A percentile compares a stretch with the other conserved stretches of the same genome.
phyloP scores from a whole-genome alignment of 2,888 invertebrate genomes.

The Orchesellides sinensis region DNA sequence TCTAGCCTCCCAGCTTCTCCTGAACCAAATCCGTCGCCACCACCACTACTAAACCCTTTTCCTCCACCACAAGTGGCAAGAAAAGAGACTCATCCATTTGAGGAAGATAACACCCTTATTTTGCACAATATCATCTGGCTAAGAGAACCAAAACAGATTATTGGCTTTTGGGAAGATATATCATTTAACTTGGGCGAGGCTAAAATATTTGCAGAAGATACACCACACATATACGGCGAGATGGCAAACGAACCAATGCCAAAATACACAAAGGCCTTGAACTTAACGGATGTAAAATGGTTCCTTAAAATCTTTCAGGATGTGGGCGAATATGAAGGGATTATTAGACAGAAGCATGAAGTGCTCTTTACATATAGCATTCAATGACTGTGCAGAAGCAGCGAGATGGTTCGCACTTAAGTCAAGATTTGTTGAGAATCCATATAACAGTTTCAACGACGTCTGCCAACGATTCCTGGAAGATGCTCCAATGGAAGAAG shows the following conservation, averaged over 20 bases:
- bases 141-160: too few relatives aligned
- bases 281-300: neutral
- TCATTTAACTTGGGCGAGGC: too few relatives aligned
- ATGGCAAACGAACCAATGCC: neutral
- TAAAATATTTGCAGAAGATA: too few relatives aligned
- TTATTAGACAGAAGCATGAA: neutral
- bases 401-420: conserved; percentile 3
- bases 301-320: neutral
- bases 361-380: neutral
- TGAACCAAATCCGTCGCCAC: too few relatives aligned
- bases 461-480: neutral
- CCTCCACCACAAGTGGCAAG: too few relatives aligned
- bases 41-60: too few relatives aligned
- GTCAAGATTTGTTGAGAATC: neutral
- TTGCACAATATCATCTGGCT: too few relatives aligned
- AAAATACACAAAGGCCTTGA: neutral
- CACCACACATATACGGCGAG: neutral
- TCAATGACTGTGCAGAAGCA: neutral
- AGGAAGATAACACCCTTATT: too few relatives aligned
- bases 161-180: too few relatives aligned
- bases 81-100: too few relatives aligned
- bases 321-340: conserved; percentile 5
- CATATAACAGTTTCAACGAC: neutral
- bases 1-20: too few relatives aligned
- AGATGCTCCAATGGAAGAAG: conserved; percentile 6